Base-by-base conservation (phyloP, 2,888 invertebrate genomes). In the Pomacea canaliculata region DNA sequence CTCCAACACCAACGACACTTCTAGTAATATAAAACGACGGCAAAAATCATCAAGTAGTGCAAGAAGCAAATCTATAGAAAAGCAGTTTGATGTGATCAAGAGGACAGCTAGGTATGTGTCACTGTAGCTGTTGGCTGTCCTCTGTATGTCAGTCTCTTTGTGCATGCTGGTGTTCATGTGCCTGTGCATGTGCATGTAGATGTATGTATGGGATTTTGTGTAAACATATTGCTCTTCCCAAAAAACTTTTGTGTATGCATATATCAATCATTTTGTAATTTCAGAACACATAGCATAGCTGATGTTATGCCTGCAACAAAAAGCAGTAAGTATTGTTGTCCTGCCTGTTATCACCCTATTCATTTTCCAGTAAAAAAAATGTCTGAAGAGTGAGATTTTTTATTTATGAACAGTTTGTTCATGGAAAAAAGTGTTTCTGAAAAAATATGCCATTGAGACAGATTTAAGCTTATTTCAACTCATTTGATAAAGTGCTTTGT, bases 221-320 rank as follows among this genome's bases (percentile, higher is more conserved):
- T 23, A 63, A 27, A 9, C 48, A 12, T 18, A n/a, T 37, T 13
- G 37, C 13, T 72, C 23, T 60, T 59, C 13, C 1, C 59, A 56
- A 23, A 23, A 5, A 37, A 37, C 37, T 37, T 37, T 37, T 37
- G 37, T 37, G 37, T 37, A 5, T 37, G 37, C 37, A 37, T 37
- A 37, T 37, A 37, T 37, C 37, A 37, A 37, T n/a, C 49, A 12
- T 46, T 59, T 66, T 70, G 9, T 63, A n/a, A 23, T 75, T 75
- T 59, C 80, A 80, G 80, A 63, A 78, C 78, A 49, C 78, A 78
- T 48, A 77, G 67, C 66, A 70, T 71, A 67, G 78, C 78, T 13
- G 76, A 80, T 70, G 74, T 80, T 46, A 76, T 80, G 16, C 76
- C 71, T 48, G 72, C 62, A 16, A 62, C 51, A n/a, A 76, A 68